phyloP scores from a whole-genome alignment of 2,888 invertebrate genomes.

The Adela reaumurella region DNA sequence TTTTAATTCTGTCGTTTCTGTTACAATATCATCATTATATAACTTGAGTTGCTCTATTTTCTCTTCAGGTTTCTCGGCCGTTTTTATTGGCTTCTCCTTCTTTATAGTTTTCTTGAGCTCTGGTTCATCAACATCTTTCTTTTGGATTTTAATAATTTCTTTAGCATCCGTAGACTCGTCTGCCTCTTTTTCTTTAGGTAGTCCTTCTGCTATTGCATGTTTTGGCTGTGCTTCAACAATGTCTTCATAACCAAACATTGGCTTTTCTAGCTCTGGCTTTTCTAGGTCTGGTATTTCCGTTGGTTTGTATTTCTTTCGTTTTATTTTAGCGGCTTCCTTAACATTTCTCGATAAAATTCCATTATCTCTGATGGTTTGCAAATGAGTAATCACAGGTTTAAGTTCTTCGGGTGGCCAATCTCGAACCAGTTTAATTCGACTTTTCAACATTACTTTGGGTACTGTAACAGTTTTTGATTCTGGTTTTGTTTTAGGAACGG shows the following conservation, averaged over 20 bases:
- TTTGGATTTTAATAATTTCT: slow-evolving; percentile 13
- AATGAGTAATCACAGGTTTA: slow-evolving; percentile 43
- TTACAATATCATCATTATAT: too few relatives aligned
- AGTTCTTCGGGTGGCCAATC: slow-evolving; percentile 62
- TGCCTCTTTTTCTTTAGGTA: slow-evolving; percentile 19
- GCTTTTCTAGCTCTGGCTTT: slow-evolving; percentile 54
- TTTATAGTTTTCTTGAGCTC: slow-evolving; percentile 12
- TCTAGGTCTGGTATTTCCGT: slow-evolving; percentile 54
- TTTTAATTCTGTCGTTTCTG: too few relatives aligned
- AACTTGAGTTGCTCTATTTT: too few relatives aligned
- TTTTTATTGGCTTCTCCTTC: too few relatives aligned
- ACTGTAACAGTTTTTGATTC: slow-evolving; percentile 34
- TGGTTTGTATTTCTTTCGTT: slow-evolving; percentile 58
- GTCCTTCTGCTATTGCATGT: slow-evolving; percentile 13
- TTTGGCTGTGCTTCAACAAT: slow-evolving; percentile 30
- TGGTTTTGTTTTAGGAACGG: slow-evolving; percentile 43
- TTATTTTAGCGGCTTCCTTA: slow-evolving; percentile 63
- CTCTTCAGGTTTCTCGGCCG: too few relatives aligned
- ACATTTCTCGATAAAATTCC: slow-evolving; percentile 69
- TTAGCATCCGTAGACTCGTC: slow-evolving; percentile 20
- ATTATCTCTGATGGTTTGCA: slow-evolving; percentile 58
- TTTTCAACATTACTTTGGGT: slow-evolving; percentile 67
- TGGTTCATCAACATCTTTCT: slow-evolving; percentile 19
- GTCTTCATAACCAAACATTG: slow-evolving; percentile 50
- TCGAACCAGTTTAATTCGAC: slow-evolving; percentile 59